Evolutionary conservation across 2,113 vertebrate genomes (phyloP), one percentile per base, ranked within the genome.

Genomic region (Loxodonta africana): DNA sequence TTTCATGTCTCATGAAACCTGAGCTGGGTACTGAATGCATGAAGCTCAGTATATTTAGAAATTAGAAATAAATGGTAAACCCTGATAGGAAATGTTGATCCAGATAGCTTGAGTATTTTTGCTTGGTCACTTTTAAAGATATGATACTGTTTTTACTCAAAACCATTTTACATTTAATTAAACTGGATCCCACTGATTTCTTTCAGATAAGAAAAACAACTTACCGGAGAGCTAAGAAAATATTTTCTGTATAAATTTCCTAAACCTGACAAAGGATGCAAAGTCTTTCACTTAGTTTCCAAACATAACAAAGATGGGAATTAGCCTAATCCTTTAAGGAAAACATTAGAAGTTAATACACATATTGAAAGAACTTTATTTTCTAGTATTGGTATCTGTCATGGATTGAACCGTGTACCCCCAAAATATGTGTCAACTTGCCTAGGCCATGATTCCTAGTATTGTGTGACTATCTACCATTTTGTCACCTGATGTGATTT

Each of bases 81-180:
- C 2, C 17, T 71, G 17, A 80, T 37, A 44, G 25, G 41, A 63
- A 25, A 80, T 15, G 25, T 25, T 63, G 74, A 65, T 41, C 44
- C 51, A 83, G 21, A 81, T 2, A 44, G 77, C 33, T 80, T 73
- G 46, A 63, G 48, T 37, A 73, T 62, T n/a, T 41, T 37, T 18
- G 2, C n/a, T 57, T 73, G 63, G 33, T 84, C 1, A 21, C 69
- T 74, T 83, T 33, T 41, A 90, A 86, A 86, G 30, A 80, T 33
- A n/a, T 73, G 44, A 83, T 60, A 87, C 26, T 63, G 80, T 33
- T 97, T 97, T 76, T 84, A 91, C 41, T 81, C 23, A 83, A 84
- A 73, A 44, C 53, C 14, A 82, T 69, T 91, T 51, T 76, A 8
- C n/a, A 87, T 80, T 65, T 88, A 71, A 92, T 78, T 65, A 83